A percentile compares a stretch with the other conserved stretches of the same genome.
Conservation (phyloP, 2,797 vertebrate species). For the Luscinia megarhynchos region DNA sequence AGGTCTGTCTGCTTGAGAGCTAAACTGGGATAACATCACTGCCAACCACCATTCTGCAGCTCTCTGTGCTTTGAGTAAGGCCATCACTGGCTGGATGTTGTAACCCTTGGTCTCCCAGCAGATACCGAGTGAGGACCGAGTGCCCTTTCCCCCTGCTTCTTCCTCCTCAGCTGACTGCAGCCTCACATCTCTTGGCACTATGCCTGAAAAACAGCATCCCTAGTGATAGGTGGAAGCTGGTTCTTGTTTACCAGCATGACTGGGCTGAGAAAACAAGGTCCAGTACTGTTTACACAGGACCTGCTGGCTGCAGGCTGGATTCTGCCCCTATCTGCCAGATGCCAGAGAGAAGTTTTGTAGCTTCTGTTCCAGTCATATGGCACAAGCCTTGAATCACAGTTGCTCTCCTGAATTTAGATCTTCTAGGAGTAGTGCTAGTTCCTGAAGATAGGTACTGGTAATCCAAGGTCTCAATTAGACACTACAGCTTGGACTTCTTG, state of each 20-base stretch:
- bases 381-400: not conserved
- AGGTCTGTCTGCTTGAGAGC: not conserved
- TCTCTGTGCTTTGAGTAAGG: not conserved
- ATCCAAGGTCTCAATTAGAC: not conserved
- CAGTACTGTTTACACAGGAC: not conserved
- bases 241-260: constrained; percentile 28
- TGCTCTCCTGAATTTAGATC: not conserved
- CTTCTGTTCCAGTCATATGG: not conserved
- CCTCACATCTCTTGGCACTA: not conserved
- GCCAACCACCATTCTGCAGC: not conserved
- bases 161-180: not conserved
- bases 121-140: not conserved
- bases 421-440: not conserved
- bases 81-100: not conserved
- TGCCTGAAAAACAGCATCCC: not conserved
- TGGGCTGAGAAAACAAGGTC: not conserved
- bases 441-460: not conserved
- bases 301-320: not conserved
- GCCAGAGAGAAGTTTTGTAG: not conserved
- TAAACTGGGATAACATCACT: not conserved
- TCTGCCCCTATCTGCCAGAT: not conserved
- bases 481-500: not conserved
- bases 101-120: not conserved
- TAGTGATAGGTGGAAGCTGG: not conserved
- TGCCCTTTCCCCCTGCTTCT: not conserved